These are phyloP conservation scores for Aspidoscelis tigris DNA, from an alignment of 2,113 vertebrate genomes.

Conservation along the genomic window DNA sequence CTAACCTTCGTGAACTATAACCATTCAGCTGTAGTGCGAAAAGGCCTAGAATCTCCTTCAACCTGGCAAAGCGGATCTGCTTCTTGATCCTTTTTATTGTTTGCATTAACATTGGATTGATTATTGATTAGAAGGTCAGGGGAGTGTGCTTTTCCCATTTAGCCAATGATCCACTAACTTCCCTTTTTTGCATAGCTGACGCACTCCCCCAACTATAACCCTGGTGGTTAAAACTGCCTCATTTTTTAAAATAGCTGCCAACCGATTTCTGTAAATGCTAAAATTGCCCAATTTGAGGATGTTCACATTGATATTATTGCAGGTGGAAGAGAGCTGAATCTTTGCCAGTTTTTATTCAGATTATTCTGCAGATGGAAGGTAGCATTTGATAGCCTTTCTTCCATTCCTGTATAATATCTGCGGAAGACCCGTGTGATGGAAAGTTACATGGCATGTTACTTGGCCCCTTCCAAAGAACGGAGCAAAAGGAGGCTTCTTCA, in stretches of 20 bases:
- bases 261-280: not conserved
- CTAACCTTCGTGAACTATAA: no score
- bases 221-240: not conserved
- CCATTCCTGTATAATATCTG: no score
- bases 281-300: not conserved
- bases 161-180: not conserved
- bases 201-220: not conserved
- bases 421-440: no score
- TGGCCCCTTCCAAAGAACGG: no score
- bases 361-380: not conserved
- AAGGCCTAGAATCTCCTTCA: no score
- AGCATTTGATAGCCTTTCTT: not conserved
- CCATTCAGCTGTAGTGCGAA: no score
- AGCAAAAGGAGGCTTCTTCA: no score
- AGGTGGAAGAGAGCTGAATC: not conserved
- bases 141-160: not conserved
- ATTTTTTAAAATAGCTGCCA: not conserved
- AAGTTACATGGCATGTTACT: no score
- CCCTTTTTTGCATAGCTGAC: not conserved
- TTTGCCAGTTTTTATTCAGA: not conserved
- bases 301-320: not conserved
- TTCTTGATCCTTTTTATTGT: not conserved
- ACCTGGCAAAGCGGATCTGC: constrained; percentile 26
- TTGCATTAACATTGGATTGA: constrained; percentile 10
- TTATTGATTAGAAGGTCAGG: constrained; percentile 11